Evolutionary conservation across 2,888 invertebrate species (phyloP).

Genomic region (Saturnia japonica): DNA sequence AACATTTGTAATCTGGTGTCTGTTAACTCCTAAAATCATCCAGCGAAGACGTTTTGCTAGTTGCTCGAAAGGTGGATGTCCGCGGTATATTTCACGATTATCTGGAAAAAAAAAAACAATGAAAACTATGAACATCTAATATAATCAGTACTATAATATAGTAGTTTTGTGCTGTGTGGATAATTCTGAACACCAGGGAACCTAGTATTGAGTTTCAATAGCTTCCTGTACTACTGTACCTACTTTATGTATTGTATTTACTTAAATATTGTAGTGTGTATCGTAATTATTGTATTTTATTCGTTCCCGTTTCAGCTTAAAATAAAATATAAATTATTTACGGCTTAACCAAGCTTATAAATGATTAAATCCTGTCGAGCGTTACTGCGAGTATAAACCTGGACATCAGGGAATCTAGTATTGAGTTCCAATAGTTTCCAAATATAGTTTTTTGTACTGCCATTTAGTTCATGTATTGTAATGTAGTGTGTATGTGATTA

Average conservation of each 20-base stretch:
- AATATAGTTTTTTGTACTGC: not conserved
- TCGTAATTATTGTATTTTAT: no score
- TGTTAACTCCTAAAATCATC: slow-evolving; percentile 86
- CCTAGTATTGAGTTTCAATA: no score
- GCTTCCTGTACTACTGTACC: no score
- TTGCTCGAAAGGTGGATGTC: slow-evolving; percentile 84
- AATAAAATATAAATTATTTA: no score
- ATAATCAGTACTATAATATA: no score
- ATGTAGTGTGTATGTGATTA: no score
- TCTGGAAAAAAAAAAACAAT: slow-evolving; percentile 53
- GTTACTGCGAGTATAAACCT: not conserved
- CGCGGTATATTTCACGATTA: slow-evolving; percentile 76
- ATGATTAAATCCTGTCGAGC: not conserved
- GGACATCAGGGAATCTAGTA: not conserved
- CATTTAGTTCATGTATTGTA: no score
- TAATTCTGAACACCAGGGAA: no score
- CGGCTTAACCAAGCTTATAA: no score
- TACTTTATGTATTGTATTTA: no score
- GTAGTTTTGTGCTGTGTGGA: no score
- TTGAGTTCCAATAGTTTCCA: not conserved
- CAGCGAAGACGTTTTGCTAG: slow-evolving; percentile 85
- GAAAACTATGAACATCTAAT: not conserved
- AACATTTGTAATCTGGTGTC: slow-evolving; percentile 87
- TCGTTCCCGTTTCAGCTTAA: not conserved
- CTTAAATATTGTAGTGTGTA: no score